These are phyloP conservation scores for Melanotaenia trifasciata DNA, from an alignment of 2,797 vertebrate genomes.

Conservation along the genomic window DNA sequence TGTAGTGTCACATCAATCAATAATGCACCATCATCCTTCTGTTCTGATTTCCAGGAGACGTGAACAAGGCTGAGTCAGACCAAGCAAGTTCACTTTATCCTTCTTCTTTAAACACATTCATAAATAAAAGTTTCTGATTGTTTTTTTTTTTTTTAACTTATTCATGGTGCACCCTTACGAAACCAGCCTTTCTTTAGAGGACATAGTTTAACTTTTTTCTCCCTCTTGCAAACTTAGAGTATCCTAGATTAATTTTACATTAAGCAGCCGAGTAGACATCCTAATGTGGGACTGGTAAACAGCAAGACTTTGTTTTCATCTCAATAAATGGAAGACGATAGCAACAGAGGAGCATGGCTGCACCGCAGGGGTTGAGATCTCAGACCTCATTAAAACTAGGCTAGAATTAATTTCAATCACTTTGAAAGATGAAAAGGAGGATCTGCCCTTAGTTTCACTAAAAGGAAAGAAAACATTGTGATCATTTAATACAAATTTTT, in stretches of 20 bases:
- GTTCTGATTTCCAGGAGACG: constrained; percentile 20
- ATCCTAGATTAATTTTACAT: constrained; percentile 64
- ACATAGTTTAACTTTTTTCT: constrained; percentile 5
- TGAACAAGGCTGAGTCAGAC: constrained; percentile 24
- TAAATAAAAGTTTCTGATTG: not conserved
- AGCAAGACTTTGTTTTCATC: constrained; percentile 65
- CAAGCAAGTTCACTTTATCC: constrained; percentile 23
- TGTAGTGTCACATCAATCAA: constrained; percentile 52
- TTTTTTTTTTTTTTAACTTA: constrained; percentile 22
- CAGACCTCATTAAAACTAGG: constrained; percentile 64
- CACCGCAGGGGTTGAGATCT: constrained; percentile 62
- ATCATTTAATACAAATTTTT: not conserved
- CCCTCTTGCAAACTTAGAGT: constrained; percentile 21
- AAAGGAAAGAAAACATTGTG: constrained; percentile 14
- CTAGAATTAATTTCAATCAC: constrained; percentile 46
- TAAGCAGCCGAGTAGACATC: constrained; percentile 47
- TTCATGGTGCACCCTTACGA: constrained; percentile 13
- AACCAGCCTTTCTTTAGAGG: constrained; percentile 30
- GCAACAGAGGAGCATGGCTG: constrained; percentile 48
- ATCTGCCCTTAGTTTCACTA: constrained; percentile 23
- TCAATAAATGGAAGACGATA: constrained; percentile 60
- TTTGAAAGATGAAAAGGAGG: constrained; percentile 61
- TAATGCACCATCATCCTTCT: constrained; percentile 42
- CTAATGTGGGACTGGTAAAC: constrained; percentile 59
- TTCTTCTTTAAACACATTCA: constrained; percentile 4